Base-by-base conservation (phyloP, 1,140 invertebrate genomes). In the Hetaerina americana region DNA sequence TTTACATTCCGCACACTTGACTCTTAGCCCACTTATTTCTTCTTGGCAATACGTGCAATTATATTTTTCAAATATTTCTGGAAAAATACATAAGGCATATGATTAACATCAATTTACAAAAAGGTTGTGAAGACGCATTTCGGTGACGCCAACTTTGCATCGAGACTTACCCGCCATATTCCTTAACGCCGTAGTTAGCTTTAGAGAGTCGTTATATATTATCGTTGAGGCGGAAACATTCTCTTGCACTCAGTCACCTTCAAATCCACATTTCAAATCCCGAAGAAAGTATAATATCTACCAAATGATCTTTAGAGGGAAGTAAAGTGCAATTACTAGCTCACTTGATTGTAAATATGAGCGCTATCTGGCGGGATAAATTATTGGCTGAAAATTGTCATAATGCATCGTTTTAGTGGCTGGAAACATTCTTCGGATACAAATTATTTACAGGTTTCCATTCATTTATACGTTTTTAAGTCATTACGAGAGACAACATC, bases 41-140 rank as follows among this genome's bases (percentile, higher is more conserved):
- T 94, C 91, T 82, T 95, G 92, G 81, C 94, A 97, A 84, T 95
- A 94, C 75, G 89, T 92, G 83, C 95, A 97, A 80, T 86, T 88
- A 81, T 92, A 90, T 82, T 91, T 92, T 22, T 88, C 88, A 79
- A 94, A 92, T 73, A 92, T 79, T 80, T 86, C 84, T 84, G 78
- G 68, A 84, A 84, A 27, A 10, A n/a, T 18, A 57, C 40, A 57
- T 18, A 57, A 2, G 40, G 2, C 2, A 18, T 2, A 10, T 18
- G 10, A 57, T 12, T 5, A 57, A 12, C 2, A 57, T 57, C 40
- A n/a, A n/a, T n/a, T n/a, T n/a, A n/a, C 40, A 57, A 57, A n/a
- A 57, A 57, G 2, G 2, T 57, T 57, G 18, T 2, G n/a, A 57
- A 57, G 3, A 57, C 15, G 22, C 15, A 5, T 57, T 57, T n/a